A percentile compares a stretch with the other conserved stretches of the same genome.
phyloP scores from a whole-genome alignment of 2,113 vertebrate genomes.

The Channa argus region DNA sequence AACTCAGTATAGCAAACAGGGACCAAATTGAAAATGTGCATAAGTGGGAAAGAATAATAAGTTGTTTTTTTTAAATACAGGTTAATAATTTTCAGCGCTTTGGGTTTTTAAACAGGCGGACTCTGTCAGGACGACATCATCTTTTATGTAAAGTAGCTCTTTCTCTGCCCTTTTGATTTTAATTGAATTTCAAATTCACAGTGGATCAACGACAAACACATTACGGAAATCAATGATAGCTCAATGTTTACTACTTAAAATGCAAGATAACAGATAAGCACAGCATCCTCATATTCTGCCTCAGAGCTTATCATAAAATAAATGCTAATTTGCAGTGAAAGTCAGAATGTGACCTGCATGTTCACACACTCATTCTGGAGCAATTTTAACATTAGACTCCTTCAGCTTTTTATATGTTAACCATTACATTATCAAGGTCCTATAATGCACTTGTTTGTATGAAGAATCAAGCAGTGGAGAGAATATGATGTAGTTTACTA shows the following conservation, averaged over 20 bases:
- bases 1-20: background rate
- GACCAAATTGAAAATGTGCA: background rate
- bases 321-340: constrained; percentile 16
- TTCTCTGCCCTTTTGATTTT: background rate
- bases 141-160: background rate
- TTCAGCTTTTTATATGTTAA: background rate
- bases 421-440: background rate
- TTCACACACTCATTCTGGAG: no score
- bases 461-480: background rate
- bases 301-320: constrained; percentile 16
- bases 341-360: constrained; percentile 7
- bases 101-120: background rate
- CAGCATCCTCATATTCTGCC: background rate
- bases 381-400: background rate
- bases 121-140: background rate
- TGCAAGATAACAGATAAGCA: background rate
- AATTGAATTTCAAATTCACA: background rate
- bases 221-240: background rate
- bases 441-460: background rate
- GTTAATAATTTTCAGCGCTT: background rate
- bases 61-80: background rate
- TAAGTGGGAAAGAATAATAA: background rate
- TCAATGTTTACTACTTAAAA: background rate
- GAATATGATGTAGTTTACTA: background rate
- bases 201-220: background rate